These are phyloP conservation scores for Dicrostonyx torquatus DNA, from an alignment of 2,797 vertebrate genomes.

Conservation along the genomic window DNA sequence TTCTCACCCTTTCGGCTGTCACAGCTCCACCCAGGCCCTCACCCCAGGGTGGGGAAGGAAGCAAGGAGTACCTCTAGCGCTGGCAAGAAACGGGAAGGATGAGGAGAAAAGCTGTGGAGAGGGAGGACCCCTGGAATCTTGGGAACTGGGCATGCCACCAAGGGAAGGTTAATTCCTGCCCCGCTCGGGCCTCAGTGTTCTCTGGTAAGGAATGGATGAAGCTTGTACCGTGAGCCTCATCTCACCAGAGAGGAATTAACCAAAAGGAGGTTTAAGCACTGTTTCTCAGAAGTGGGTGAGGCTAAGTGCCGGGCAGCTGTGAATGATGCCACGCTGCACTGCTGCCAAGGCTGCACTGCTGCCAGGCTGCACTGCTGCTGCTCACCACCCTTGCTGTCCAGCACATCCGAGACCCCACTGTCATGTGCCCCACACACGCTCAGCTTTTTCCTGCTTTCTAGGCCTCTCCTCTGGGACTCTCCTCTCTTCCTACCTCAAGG, in stretches of 20 bases:
- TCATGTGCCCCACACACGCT: neutral
- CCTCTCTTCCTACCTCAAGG: neutral
- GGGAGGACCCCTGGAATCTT: neutral
- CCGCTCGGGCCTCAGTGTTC: slow-evolving; percentile 4
- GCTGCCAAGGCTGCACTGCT: neutral
- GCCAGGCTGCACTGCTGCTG: neutral
- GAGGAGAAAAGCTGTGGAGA: neutral
- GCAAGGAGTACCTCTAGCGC: neutral
- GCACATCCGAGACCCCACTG: neutral
- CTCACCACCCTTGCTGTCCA: neutral
- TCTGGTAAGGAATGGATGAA: neutral
- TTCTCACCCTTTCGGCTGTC: slow-evolving; percentile 62
- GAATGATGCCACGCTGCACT: neutral
- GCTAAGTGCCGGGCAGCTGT: neutral
- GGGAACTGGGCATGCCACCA: neutral
- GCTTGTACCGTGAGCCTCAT: neutral
- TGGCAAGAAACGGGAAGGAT: slow-evolving; percentile 22
- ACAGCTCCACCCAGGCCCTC: slow-evolving; percentile 71
- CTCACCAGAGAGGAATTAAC: slow-evolving; percentile 3
- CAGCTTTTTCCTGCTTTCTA: neutral
- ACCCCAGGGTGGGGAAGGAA: neutral
- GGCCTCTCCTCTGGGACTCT: neutral
- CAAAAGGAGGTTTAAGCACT: slow-evolving; percentile 59
- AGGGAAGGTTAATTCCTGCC: neutral
- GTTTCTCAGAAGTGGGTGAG: slow-evolving; percentile 74